A percentile compares a stretch with the other conserved stretches of the same genome.
Conservation (phyloP, 2,113 vertebrate species). For the Emydura subglobosa region DNA sequence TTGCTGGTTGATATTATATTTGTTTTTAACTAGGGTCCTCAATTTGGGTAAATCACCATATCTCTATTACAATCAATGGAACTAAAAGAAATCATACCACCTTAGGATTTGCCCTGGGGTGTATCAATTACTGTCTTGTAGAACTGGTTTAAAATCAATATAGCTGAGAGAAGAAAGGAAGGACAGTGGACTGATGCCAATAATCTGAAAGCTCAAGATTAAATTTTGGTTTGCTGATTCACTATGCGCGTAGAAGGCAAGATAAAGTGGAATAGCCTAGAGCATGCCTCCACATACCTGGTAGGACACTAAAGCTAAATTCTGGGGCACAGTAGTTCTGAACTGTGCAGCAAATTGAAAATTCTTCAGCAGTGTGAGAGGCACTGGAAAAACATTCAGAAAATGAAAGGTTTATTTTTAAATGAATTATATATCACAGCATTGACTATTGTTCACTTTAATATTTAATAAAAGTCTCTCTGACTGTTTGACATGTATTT, state of each 20-base stretch:
- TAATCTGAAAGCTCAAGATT: neutral
- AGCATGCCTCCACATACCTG: constrained; percentile 1
- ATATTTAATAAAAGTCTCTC: neutral
- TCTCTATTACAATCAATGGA: neutral
- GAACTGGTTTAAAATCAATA: neutral
- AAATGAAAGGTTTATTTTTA: neutral
- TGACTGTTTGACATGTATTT: neutral
- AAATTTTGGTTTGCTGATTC: neutral
- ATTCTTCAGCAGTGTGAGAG: neutral
- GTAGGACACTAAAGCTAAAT: neutral
- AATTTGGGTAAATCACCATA: neutral
- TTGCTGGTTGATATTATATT: neutral
- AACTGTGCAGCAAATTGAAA: neutral
- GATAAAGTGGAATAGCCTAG: neutral
- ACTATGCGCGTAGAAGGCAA: neutral
- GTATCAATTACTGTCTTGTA: neutral
- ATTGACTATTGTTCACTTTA: neutral
- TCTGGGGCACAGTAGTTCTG: neutral
- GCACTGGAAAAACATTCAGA: neutral
- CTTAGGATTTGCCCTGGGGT: neutral
- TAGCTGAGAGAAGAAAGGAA: neutral
- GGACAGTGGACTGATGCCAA: neutral
- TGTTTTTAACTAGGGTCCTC: neutral
- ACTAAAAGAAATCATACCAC: neutral
- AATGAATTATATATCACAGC: neutral